Evolutionary conservation across 1,140 invertebrate genomes (phyloP).

Genomic region (Eurytemora carolleeae): DNA sequence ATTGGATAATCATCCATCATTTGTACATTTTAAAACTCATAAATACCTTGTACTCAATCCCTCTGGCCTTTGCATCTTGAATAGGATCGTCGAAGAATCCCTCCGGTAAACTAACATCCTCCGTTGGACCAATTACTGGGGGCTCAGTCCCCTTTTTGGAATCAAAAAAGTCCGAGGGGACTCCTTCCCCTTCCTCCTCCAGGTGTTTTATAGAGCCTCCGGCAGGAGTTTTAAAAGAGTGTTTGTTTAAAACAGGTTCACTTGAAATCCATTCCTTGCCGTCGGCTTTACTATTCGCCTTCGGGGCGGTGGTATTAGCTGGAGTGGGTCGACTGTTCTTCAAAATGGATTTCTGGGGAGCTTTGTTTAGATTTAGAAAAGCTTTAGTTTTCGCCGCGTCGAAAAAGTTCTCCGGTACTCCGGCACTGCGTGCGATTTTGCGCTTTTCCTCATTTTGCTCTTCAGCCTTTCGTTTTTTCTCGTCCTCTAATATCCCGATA

Average conservation of each 20-base stretch:
- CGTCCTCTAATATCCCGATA: neutral
- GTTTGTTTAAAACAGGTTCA: neutral
- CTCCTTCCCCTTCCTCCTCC: neutral
- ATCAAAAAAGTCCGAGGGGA: too few relatives aligned
- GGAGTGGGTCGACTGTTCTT: neutral
- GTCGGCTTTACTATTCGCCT: neutral
- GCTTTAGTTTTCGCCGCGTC: neutral
- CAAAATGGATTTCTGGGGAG: neutral
- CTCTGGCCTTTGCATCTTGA: neutral
- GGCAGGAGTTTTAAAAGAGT: neutral
- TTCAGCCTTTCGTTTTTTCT: neutral
- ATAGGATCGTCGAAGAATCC: neutral
- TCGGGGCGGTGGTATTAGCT: too few relatives aligned
- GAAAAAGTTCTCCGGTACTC: neutral
- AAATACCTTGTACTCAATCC: neutral
- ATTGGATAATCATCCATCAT: too few relatives aligned
- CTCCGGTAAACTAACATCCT: neutral
- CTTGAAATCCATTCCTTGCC: neutral
- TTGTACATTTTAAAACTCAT: too few relatives aligned
- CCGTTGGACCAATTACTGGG: too few relatives aligned
- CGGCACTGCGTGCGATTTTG: neutral
- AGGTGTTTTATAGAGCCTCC: neutral
- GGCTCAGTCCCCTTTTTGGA: neutral
- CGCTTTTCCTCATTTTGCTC: neutral
- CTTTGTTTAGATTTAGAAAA: neutral